phyloP scores from a whole-genome alignment of 1,140 invertebrate genomes.

The Stegodyphus mimosarum region DNA sequence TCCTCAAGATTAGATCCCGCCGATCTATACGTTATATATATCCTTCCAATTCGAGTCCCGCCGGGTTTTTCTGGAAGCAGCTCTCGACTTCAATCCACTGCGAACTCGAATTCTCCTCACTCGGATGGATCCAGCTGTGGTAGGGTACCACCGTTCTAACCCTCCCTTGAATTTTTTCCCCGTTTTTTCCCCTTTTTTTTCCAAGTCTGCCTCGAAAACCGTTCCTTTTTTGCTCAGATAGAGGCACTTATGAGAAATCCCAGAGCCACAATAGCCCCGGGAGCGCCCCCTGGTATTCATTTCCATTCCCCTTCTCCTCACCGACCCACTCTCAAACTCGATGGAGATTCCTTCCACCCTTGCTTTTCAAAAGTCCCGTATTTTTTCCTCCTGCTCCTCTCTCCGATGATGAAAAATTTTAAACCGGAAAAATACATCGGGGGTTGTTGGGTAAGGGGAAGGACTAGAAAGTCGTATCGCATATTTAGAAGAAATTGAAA shows the following conservation, averaged over 20 bases:
- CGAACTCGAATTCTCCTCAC: conserved; percentile 42
- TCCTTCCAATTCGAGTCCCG: conserved; percentile 27
- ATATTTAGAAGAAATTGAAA: conserved; percentile 56
- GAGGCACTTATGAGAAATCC: conserved; percentile 61
- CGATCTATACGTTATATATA: conserved; percentile 55
- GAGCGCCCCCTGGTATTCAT: conserved; percentile 57
- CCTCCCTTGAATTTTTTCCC: neutral
- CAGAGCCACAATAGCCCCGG: conserved; percentile 55
- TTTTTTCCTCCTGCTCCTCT: conserved; percentile 1
- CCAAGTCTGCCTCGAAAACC: neutral
- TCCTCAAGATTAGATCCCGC: conserved; percentile 50
- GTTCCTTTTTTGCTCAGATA: conserved; percentile 18
- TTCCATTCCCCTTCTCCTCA: conserved; percentile 36
- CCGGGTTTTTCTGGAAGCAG: conserved; percentile 2
- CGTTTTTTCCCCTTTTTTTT: conserved; percentile 4
- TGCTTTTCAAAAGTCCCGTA: conserved; percentile 2
- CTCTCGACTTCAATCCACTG: conserved; percentile 44
- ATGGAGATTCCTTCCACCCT: neutral
- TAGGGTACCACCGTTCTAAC: neutral
- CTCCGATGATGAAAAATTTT: conserved; percentile 41
- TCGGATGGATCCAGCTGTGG: conserved; percentile 43
- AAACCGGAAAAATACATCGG: conserved; percentile 1
- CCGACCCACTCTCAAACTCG: neutral
- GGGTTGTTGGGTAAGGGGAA: neutral
- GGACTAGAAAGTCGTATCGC: conserved; percentile 16